Evolutionary conservation across 2,797 vertebrate species (phyloP), one percentile per base, ranked within the genome.

Genomic region (Pelochelys cantorii): DNA sequence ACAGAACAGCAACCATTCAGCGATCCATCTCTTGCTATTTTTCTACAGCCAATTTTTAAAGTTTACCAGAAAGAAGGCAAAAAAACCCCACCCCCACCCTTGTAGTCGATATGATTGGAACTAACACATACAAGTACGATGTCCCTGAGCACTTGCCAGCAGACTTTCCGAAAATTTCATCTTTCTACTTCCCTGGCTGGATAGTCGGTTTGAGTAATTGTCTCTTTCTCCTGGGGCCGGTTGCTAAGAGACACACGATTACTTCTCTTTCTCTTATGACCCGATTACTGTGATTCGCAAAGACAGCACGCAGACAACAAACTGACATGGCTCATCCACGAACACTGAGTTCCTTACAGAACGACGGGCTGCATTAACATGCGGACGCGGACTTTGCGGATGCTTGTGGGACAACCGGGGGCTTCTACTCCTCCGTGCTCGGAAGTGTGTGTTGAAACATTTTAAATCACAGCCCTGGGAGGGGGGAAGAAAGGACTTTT

Each of bases 191-290:
- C 95, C 95, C 94, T 89, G 93, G 93, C 94, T 97, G 93, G 97
- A 96, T 95, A 94, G 96, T 94, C 86, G 79, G 96, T 97, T 97
- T 96, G 96, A 98, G 97, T 97, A 97, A 97, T 97, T 98, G 97
- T 98, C 97, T 96, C 96, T 97, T 98, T 96, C 97, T 98, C 97
- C 97, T 96, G 97, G 97, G 97, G 97, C 89, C 96, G 96, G 98
- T 98, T 98, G 98, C 98, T 98, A 98, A 98, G 98, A 98, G 97
- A 98, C 97, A 34, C 18, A 68, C 95, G 97, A 97, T 97, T 97
- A 96, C 97, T 98, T 97, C 96, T 97, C 97, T 95, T 97, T 98
- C 97, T 98, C 97, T 96, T 96, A 97, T 97, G 97, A 98, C 98
- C 97, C 88, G 97, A 98, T 97, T 97, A 97, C 97, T 96, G 96